Evolutionary conservation across 2,888 invertebrate genomes (phyloP), one percentile per base, ranked within the genome.

Genomic region (Odontocolon sp.): DNA sequence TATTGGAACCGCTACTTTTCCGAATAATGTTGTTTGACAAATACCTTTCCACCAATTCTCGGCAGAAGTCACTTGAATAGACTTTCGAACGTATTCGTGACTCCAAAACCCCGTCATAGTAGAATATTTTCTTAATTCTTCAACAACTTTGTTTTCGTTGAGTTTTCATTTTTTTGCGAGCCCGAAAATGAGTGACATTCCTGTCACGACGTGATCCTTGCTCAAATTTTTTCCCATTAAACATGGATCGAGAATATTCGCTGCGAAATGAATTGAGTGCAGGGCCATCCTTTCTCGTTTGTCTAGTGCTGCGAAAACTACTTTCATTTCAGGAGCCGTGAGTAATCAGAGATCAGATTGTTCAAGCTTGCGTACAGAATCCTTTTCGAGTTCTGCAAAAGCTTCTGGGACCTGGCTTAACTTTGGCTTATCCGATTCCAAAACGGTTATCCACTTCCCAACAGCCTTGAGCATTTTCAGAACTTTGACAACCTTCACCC

Each of bases 401-500:
- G 40, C 59, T 59, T 59, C 28, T 11, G 40, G 40, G 14, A 59
- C 40, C 6, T 14, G 8, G 26, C 40, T 59, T 6, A 40, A 11
- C 26, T n/a, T 67, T 36, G 33, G 18, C 9, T 16, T 54, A 8
- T 54, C 33, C 9, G 16, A 5, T 33, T 54, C 33, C 14, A 54
- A 9, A 9, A 8, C 5, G 8, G 54, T 71, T 57, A 76, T 57
- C 63, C 54, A 57, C 23, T 42, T 31, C 8, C 26, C 59, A 28
- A 72, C 42, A 6, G 71, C 66, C 18, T 71, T 42, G 28, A 67
- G 59, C 11, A 77, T 36, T n/a, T 40, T 14, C 5, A 66, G n/a
- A 8, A 40, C 40, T 23, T 57, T 47, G 1, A 36, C n/a, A 1
- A 61, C 52, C 42, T 52, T 40, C 3, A 38, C 40, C 59, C 64